Conservation (phyloP, 2,888 invertebrate species). For the Ennomos quercinarius region DNA sequence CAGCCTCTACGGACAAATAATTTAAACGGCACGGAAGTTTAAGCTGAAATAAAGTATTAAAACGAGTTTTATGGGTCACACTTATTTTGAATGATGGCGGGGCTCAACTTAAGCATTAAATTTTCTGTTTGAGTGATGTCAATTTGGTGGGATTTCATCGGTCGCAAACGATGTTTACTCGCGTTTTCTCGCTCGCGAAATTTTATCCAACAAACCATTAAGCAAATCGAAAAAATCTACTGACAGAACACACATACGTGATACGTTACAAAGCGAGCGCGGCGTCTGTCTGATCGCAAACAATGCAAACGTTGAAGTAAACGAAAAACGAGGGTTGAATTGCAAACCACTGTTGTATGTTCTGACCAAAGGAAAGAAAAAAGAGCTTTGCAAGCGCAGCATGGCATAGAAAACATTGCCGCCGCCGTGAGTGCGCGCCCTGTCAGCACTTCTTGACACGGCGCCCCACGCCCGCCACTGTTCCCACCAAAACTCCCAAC, state of each 20-base stretch:
- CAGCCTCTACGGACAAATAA: conserved; percentile 79
- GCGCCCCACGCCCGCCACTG: conserved; percentile 29
- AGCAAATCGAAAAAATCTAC: conserved; percentile 58
- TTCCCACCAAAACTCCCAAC: conserved; percentile 59
- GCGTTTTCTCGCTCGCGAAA: conserved; percentile 39
- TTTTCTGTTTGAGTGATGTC: conserved; percentile 67
- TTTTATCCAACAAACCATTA: conserved; percentile 57
- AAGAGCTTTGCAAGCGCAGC: conserved; percentile 33
- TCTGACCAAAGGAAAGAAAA: conserved; percentile 53
- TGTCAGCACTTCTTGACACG: conserved; percentile 65
- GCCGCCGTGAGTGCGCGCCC: conserved; percentile 44
- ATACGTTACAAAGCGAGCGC: conserved; percentile 60
- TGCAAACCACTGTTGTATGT: conserved; percentile 57
- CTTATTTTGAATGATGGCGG: conserved; percentile 75
- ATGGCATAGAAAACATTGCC: conserved; percentile 47
- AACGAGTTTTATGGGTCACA: conserved; percentile 74
- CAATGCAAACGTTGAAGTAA: conserved; percentile 67
- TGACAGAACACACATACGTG: conserved; percentile 53
- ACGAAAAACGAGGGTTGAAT: conserved; percentile 68
- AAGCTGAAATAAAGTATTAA: conserved; percentile 81
- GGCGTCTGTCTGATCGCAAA: conserved; percentile 60
- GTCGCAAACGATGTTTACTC: conserved; percentile 32
- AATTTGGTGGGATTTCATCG: conserved; percentile 43
- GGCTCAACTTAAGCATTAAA: conserved; percentile 71
- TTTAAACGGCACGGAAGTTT: conserved; percentile 80